Conservation (phyloP, 2,113 vertebrate species). For the Variabilichromis moorii region DNA sequence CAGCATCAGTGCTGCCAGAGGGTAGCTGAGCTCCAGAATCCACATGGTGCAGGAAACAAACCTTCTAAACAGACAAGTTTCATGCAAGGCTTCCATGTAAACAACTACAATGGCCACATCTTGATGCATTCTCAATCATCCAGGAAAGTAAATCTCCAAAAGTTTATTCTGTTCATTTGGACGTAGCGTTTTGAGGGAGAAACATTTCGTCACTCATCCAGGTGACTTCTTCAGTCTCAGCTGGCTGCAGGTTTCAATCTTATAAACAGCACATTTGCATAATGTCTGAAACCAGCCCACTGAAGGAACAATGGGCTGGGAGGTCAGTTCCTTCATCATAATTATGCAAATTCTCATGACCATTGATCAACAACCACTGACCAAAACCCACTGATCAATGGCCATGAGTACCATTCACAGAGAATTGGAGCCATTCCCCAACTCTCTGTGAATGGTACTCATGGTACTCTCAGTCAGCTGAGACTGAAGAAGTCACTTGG, state of each 20-base stretch:
- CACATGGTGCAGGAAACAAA: neutral
- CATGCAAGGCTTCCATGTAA: neutral
- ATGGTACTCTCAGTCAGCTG: no score
- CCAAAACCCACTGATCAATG: neutral
- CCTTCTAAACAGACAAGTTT: neutral
- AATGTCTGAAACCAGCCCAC: neutral
- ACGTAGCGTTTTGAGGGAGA: no score
- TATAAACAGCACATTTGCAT: neutral
- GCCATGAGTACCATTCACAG: neutral
- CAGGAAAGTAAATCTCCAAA: no score
- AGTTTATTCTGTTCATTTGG: no score
- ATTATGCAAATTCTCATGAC: neutral
- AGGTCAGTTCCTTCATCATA: neutral
- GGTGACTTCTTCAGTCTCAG: fast-evolving
- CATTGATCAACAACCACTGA: neutral
- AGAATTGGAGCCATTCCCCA: no score
- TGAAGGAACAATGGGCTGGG: neutral
- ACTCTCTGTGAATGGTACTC: no score
- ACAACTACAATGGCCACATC: neutral
- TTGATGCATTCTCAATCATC: no score
- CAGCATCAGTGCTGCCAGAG: neutral
- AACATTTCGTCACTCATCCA: no score
- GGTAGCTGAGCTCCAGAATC: neutral
- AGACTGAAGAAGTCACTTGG: no score
- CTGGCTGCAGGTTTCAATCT: neutral